phyloP scores from a whole-genome alignment of 2,888 invertebrate genomes.

The Adelphocoris suturalis region DNA sequence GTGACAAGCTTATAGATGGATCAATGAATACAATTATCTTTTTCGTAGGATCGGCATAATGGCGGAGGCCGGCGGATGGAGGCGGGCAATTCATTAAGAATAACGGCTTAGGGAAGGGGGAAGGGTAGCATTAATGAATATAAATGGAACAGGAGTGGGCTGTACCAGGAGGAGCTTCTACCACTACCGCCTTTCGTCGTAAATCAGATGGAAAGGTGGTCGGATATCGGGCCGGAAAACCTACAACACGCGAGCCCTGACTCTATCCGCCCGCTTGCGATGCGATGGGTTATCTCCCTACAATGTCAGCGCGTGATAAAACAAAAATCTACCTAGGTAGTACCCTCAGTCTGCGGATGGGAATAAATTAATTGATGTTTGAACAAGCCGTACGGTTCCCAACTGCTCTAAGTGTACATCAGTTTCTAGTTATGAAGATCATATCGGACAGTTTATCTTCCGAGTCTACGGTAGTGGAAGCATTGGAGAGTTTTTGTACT shows the following conservation, averaged over 20 bases:
- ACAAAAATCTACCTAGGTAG: neutral
- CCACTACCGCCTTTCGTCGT: constrained; percentile 6
- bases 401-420: too few species aligned
- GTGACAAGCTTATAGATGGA: constrained; percentile 32
- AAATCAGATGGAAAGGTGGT: constrained; percentile 27
- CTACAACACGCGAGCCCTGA: constrained; percentile 11
- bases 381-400: too few species aligned
- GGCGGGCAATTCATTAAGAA: constrained; percentile 39
- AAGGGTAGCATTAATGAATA: constrained; percentile 15
- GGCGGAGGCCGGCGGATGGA: constrained; percentile 10
- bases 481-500: too few species aligned
- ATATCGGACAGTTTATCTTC: too few species aligned
- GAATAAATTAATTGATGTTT: constrained; percentile 23
- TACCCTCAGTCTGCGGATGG: neutral
- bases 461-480: too few species aligned
- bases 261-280: neutral
- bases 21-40: constrained; percentile 27
- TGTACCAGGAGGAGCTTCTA: neutral
- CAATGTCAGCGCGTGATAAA: neutral
- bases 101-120: constrained; percentile 4
- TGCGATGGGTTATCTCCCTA: neutral
- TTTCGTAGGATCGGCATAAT: neutral
- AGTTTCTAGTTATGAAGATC: too few species aligned
- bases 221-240: neutral
- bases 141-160: constrained; percentile 36